These are phyloP conservation scores for Deroptyus accipitrinus DNA, from an alignment of 2,113 vertebrate genomes.

Conservation along the genomic window DNA sequence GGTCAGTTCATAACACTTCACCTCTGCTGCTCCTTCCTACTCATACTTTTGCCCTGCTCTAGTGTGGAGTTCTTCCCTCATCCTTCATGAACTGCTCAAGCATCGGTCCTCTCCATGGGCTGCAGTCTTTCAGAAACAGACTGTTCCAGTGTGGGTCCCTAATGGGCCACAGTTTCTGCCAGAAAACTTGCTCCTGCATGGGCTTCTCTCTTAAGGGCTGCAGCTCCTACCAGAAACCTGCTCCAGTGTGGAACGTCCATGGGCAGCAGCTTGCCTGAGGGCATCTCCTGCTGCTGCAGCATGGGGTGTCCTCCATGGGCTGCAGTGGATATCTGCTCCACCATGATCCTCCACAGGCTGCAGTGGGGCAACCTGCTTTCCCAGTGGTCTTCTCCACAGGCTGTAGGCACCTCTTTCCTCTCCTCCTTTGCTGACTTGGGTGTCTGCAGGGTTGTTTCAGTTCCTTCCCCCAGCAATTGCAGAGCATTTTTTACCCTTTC, in stretches of 20 bases:
- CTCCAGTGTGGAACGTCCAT: background rate
- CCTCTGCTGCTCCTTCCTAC: background rate
- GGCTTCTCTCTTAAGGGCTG: background rate
- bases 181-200: background rate
- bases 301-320: background rate
- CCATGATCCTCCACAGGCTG: fast-evolving
- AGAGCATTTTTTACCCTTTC: background rate
- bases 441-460: background rate
- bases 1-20: background rate
- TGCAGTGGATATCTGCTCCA: background rate
- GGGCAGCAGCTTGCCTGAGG: background rate
- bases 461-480: background rate
- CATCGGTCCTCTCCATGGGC: background rate
- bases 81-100: background rate
- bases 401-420: background rate
- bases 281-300: background rate
- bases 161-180: background rate
- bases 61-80: background rate
- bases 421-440: background rate
- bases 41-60: background rate
- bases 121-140: background rate
- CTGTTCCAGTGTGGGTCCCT: background rate
- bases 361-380: background rate
- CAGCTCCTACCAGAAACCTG: background rate
- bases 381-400: background rate